Percentiles rank a stretch among this genome's conserved stretches.
Conservation (phyloP, 1,140 invertebrate species). For the Elymnias hypermnestra region DNA sequence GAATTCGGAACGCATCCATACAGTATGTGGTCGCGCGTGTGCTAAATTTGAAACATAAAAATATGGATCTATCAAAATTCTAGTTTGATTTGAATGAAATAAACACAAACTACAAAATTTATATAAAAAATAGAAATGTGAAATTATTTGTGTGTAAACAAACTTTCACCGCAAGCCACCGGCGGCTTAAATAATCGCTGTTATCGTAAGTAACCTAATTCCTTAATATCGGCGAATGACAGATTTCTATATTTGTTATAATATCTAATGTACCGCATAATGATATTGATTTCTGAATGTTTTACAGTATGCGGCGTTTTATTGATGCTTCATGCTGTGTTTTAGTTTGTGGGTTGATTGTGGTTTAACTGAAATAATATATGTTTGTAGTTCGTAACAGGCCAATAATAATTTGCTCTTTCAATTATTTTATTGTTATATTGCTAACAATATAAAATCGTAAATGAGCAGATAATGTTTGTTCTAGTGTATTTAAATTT, state of each 20-base stretch:
- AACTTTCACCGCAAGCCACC: constrained; percentile 38
- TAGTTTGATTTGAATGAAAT: constrained; percentile 36
- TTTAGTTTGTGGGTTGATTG: constrained; percentile 29
- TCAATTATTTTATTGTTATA: constrained; percentile 2
- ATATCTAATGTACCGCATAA: constrained; percentile 55
- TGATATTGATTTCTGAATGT: constrained; percentile 59
- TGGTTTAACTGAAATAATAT: constrained; percentile 13
- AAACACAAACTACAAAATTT: constrained; percentile 35
- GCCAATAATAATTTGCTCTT: constrained; percentile 8
- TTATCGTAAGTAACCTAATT: constrained; percentile 55
- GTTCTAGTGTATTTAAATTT: too few relatives aligned
- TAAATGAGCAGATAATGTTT: too few relatives aligned
- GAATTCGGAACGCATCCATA: constrained; percentile 26
- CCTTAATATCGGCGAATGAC: constrained; percentile 30
- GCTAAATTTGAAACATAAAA: constrained; percentile 63
- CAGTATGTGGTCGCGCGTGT: constrained; percentile 35
- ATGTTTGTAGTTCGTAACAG: constrained; percentile 14
- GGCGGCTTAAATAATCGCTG: constrained; percentile 32
- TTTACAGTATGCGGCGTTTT: constrained; percentile 42
- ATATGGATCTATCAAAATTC: constrained; percentile 60
- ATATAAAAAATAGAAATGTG: constrained; percentile 54
- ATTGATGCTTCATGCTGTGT: constrained; percentile 31
- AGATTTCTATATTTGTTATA: constrained; percentile 41
- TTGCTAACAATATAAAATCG: too few relatives aligned
- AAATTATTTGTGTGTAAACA: constrained; percentile 46